A percentile compares a stretch with the other conserved stretches of the same genome.
Evolutionary conservation across 2,888 invertebrate species (phyloP).

Genomic region (Dysmachus trigonus): DNA sequence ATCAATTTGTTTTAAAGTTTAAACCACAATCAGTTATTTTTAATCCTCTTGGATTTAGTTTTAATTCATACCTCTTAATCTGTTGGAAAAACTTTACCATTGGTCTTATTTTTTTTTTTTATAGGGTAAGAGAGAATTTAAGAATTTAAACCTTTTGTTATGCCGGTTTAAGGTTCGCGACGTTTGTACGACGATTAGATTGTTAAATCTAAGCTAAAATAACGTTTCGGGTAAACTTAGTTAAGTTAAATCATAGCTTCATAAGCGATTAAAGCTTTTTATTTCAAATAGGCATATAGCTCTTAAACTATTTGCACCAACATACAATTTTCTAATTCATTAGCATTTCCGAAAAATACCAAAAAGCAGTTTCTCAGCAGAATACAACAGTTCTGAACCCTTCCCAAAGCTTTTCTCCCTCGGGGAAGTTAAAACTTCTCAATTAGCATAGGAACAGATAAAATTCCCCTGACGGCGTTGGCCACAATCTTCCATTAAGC

Average conservation of each 20-base stretch:
- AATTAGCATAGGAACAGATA: conserved; percentile 25
- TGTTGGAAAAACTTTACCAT: too few relatives aligned
- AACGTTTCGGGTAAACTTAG: neutral
- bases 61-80: too few relatives aligned
- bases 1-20: too few relatives aligned
- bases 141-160: too few relatives aligned
- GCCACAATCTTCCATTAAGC: conserved; percentile 21
- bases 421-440: conserved; percentile 13
- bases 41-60: too few relatives aligned
- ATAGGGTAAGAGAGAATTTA: too few relatives aligned
- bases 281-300: neutral
- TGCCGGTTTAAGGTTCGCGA: too few relatives aligned
- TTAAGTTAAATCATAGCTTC: neutral
- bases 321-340: neutral
- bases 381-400: neutral
- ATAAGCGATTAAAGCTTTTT: too few relatives aligned
- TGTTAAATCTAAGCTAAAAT: neutral
- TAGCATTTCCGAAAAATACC: neutral
- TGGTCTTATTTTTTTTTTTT: too few relatives aligned
- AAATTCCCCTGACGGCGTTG: conserved; percentile 17
- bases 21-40: too few relatives aligned
- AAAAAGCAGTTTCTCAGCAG: neutral
- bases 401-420: neutral
- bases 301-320: neutral
- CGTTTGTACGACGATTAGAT: too few relatives aligned